These are phyloP conservation scores for Catocala fraxini DNA, from an alignment of 2,888 invertebrate genomes.

Conservation along the genomic window DNA sequence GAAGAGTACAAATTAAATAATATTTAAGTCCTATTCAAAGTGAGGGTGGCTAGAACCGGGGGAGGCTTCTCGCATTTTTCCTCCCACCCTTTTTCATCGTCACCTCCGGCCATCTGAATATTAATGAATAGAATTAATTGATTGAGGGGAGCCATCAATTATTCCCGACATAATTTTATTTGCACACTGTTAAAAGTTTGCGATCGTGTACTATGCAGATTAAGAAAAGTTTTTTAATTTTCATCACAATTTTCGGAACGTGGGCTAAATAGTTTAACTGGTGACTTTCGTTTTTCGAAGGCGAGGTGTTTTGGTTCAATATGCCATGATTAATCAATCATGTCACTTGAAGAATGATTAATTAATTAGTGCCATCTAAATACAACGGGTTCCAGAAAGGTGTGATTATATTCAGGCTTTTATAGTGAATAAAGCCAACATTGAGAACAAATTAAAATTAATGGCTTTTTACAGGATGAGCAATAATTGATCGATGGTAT, in stretches of 20 bases:
- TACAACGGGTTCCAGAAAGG: no score
- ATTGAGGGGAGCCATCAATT: constrained; percentile 64
- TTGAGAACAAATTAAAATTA: no score
- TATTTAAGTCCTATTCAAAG: constrained; percentile 42
- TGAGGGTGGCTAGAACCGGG: constrained; percentile 19
- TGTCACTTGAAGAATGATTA: background rate
- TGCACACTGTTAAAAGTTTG: constrained; percentile 49
- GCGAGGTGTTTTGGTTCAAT: constrained; percentile 3
- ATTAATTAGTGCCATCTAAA: no score
- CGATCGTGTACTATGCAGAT: constrained; percentile 49
- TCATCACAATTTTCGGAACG: constrained; percentile 32
- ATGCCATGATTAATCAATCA: constrained; percentile 3
- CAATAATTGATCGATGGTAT: no score
- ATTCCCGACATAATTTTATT: constrained; percentile 63
- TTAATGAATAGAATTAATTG: constrained; percentile 63
- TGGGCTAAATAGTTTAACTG: constrained; percentile 25
- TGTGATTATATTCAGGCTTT: no score
- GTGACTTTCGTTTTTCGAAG: constrained; percentile 3
- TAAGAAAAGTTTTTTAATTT: constrained; percentile 48
- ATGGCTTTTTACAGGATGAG: no score
- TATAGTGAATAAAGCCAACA: no score
- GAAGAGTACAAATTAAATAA: constrained; percentile 44
- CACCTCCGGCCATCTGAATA: constrained; percentile 58
- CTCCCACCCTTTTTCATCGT: constrained; percentile 42
- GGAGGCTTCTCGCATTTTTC: constrained; percentile 36